Percentiles rank a stretch among this genome's conserved stretches.
phyloP scores from a whole-genome alignment of 2,113 vertebrate species.

The Hymenochirus boettgeri region DNA sequence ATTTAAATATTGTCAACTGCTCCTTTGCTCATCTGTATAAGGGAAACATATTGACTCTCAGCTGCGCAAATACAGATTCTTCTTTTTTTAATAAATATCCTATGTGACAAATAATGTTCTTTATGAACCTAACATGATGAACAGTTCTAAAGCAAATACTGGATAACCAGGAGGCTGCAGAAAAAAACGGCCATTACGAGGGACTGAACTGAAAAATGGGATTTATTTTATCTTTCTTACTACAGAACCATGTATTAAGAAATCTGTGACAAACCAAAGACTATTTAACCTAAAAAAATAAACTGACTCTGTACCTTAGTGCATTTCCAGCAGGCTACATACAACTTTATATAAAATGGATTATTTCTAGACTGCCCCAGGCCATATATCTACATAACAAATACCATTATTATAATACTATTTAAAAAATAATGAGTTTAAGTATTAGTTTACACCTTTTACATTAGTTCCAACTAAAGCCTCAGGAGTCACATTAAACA shows the following conservation, averaged over 20 bases:
- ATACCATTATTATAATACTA: too few species aligned
- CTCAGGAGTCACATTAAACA: too few species aligned
- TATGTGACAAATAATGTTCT: constrained; percentile 59
- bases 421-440: too few species aligned
- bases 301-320: constrained; percentile 7
- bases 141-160: constrained; percentile 55
- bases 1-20: constrained; percentile 62
- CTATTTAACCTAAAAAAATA: constrained; percentile 46
- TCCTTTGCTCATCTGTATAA: constrained; percentile 53
- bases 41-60: constrained; percentile 54
- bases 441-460: too few species aligned
- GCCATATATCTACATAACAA: too few species aligned
- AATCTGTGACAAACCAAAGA: constrained; percentile 41
- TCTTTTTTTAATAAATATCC: constrained; percentile 56
- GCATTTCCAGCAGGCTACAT: not conserved
- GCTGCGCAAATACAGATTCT: constrained; percentile 49
- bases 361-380: not conserved
- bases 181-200: constrained; percentile 49
- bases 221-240: constrained; percentile 55
- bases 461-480: too few species aligned
- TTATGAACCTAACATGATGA: constrained; percentile 53
- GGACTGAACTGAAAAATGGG: constrained; percentile 46
- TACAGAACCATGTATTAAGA: constrained; percentile 37
- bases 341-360: constrained; percentile 7
- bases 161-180: constrained; percentile 53